Evolutionary conservation across 1,140 invertebrate species (phyloP).

Genomic region (Aphelinus atriplicis): DNA sequence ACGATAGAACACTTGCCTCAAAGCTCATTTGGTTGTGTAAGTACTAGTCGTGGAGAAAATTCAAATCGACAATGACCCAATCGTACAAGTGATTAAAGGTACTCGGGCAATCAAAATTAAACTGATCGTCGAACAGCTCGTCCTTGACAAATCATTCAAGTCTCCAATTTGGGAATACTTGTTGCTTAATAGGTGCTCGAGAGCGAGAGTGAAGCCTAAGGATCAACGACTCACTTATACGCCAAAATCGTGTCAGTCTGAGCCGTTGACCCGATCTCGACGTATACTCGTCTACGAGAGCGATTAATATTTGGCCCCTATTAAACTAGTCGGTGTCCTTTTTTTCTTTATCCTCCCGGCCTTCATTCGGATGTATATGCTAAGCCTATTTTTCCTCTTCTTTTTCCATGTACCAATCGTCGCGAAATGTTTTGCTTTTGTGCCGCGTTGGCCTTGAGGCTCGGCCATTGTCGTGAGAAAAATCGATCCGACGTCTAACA

Average conservation of each 20-base stretch:
- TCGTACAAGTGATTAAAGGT: no score
- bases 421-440: constrained; percentile 2
- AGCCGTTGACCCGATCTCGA: constrained; percentile 46
- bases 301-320: constrained; percentile 15
- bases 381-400: constrained; percentile 3
- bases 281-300: constrained; percentile 40
- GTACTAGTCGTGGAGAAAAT: no score
- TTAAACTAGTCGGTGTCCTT: neutral
- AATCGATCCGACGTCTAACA: neutral
- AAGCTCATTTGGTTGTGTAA: no score
- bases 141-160: neutral
- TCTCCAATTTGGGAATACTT: no score
- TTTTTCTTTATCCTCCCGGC: neutral
- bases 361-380: neutral
- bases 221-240: constrained; percentile 34
- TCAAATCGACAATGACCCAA: no score
- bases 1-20: no score
- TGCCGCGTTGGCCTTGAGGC: neutral
- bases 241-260: constrained; percentile 13
- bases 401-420: neutral
- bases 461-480: constrained; percentile 1
- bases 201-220: constrained; percentile 40
- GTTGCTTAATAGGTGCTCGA: neutral
- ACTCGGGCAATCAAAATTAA: neutral
- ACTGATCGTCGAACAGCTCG: neutral